Conservation (phyloP, 2,888 invertebrate genomes). For the Folsomia manolachei region DNA sequence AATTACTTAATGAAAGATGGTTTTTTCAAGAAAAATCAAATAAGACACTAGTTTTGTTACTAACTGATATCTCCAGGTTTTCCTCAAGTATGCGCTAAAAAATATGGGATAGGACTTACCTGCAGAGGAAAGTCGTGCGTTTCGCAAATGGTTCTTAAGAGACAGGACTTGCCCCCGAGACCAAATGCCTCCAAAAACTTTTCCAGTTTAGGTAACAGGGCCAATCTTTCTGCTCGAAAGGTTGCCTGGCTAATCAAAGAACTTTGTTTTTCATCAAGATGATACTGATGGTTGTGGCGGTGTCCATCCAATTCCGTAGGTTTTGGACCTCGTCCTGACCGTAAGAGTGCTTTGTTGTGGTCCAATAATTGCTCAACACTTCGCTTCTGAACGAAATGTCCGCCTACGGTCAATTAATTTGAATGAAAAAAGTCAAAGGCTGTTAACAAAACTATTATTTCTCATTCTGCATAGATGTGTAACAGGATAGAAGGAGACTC, state of each 20-base stretch:
- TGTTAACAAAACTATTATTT: too few species aligned
- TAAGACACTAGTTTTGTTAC: too few species aligned
- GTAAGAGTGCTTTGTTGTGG: background rate
- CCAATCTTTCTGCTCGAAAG: conserved; percentile 32
- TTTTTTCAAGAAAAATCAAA: too few species aligned
- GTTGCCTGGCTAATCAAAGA: conserved; percentile 24
- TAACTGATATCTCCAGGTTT: too few species aligned
- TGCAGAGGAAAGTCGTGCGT: conserved; percentile 32
- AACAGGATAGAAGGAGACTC: too few species aligned
- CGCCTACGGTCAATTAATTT: too few species aligned
- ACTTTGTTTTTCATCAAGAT: background rate
- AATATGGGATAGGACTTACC: too few species aligned
- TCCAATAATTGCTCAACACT: background rate
- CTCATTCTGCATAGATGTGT: too few species aligned
- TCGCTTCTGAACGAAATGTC: conserved; percentile 23
- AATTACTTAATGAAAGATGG: too few species aligned
- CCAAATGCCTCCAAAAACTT: conserved; percentile 32
- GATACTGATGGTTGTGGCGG: too few species aligned
- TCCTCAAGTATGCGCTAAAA: too few species aligned
- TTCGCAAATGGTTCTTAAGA: conserved; percentile 37
- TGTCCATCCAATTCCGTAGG: background rate
- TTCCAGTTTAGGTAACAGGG: conserved; percentile 32
- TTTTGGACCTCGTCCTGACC: background rate
- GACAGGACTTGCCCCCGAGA: conserved; percentile 34
- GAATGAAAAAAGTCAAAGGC: too few species aligned